Evolutionary conservation across 1,140 invertebrate species (phyloP).

Genomic region (Calliopsis andreniformis): DNA sequence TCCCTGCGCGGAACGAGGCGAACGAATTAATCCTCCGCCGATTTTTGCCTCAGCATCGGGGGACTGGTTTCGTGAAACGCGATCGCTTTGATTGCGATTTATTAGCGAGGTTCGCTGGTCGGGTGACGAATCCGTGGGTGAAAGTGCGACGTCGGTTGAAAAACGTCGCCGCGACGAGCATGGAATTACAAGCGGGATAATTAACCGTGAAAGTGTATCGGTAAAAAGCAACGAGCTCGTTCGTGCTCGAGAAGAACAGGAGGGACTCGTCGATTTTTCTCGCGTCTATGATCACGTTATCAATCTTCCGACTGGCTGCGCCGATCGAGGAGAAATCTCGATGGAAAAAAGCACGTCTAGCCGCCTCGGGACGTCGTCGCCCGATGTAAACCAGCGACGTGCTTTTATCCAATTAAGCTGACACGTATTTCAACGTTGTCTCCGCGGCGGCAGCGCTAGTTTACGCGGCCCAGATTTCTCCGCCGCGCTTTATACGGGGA

Average conservation of each 20-base stretch:
- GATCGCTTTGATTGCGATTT: conserved; percentile 20
- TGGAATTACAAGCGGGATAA: conserved; percentile 34
- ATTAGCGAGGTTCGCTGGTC: neutral
- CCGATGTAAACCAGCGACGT: neutral
- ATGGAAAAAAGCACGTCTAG: conserved; percentile 19
- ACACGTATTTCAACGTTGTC: conserved; percentile 35
- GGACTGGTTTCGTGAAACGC: conserved; percentile 29
- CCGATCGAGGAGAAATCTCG: conserved; percentile 45
- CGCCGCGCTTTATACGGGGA: conserved; percentile 36
- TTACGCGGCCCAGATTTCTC: conserved; percentile 47
- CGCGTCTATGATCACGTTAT: conserved; percentile 32
- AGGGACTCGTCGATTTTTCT: neutral
- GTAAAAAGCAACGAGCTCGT: conserved; percentile 12
- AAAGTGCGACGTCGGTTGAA: conserved; percentile 31
- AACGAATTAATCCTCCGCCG: neutral
- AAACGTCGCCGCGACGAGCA: neutral
- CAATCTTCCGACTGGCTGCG: conserved; percentile 37
- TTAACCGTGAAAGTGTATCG: conserved; percentile 51
- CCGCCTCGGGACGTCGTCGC: conserved; percentile 12
- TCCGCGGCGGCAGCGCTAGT: conserved; percentile 12
- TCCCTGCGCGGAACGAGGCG: too few species aligned
- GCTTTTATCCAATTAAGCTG: conserved; percentile 48
- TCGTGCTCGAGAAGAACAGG: neutral
- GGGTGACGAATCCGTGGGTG: conserved; percentile 20
- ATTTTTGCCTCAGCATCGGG: neutral